phyloP scores from a whole-genome alignment of 1,140 invertebrate genomes.

The Orius insidiosus region DNA sequence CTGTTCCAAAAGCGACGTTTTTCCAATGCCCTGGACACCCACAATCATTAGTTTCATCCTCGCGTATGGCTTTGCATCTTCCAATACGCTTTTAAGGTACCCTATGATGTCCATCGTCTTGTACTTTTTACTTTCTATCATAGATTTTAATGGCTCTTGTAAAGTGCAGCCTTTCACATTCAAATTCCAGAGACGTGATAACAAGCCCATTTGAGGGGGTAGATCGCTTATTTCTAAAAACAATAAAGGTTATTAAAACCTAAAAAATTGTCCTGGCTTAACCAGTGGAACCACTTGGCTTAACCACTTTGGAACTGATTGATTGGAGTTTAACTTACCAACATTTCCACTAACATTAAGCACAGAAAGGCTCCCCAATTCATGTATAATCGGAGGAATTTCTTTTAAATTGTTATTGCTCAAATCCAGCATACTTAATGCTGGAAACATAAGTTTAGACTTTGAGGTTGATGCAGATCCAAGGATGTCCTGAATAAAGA shows the following conservation, averaged over 20 bases:
- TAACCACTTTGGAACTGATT: too few species aligned
- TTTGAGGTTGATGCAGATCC: constrained; percentile 27
- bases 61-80: constrained; percentile 84
- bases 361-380: constrained; percentile 78
- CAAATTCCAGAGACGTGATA: constrained; percentile 88
- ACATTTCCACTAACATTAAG: constrained; percentile 81
- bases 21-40: constrained; percentile 83
- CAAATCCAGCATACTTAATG: constrained; percentile 86
- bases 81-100: constrained; percentile 77
- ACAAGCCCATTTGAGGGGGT: constrained; percentile 84
- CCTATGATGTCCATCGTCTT: constrained; percentile 94
- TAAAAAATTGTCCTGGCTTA: background rate
- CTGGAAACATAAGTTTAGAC: constrained; percentile 70
- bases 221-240: constrained; percentile 58
- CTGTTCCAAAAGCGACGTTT: constrained; percentile 81
- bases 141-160: constrained; percentile 76
- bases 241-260: background rate
- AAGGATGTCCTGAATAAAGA: constrained; percentile 22
- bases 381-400: constrained; percentile 70
- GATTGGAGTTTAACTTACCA: constrained; percentile 28
- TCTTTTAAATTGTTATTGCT: constrained; percentile 69
- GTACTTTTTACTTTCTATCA: constrained; percentile 83
- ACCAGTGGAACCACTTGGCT: too few species aligned
- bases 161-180: constrained; percentile 79
- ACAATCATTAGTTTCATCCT: constrained; percentile 97